Percentiles rank a stretch among this genome's conserved stretches.
phyloP scores from a whole-genome alignment of 1,140 invertebrate species.

The Papilio polyxenes region DNA sequence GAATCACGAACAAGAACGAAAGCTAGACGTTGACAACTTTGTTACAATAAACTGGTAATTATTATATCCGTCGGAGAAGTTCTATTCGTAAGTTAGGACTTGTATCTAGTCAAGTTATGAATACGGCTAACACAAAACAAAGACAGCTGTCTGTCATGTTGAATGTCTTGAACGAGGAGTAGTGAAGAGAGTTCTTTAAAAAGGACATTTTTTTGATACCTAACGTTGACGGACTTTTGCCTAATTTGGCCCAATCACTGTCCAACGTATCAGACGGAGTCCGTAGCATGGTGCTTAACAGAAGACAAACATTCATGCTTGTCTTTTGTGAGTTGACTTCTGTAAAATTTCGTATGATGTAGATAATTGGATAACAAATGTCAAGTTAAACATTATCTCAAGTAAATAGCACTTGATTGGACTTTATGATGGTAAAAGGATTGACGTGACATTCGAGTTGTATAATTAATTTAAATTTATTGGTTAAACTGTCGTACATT shows the following conservation, averaged over 20 bases:
- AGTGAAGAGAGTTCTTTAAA: too few species aligned
- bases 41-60: slow-evolving; percentile 35
- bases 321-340: too few species aligned
- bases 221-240: too few species aligned
- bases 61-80: background rate
- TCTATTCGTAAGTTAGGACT: background rate
- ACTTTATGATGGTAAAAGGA: background rate
- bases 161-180: too few species aligned
- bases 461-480: slow-evolving; percentile 22
- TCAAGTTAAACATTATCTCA: background rate
- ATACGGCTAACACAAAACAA: background rate
- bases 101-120: background rate
- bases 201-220: too few species aligned
- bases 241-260: too few species aligned
- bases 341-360: background rate
- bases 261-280: too few species aligned
- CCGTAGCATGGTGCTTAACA: too few species aligned
- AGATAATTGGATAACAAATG: background rate
- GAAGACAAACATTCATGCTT: too few species aligned
- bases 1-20: slow-evolving; percentile 52
- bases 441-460: slow-evolving; percentile 27
- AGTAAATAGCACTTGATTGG: background rate
- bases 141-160: too few species aligned
- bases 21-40: slow-evolving; percentile 42
- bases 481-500: background rate